Base-by-base conservation (phyloP, 2,113 vertebrate genomes). In the Fregetta grallaria region DNA sequence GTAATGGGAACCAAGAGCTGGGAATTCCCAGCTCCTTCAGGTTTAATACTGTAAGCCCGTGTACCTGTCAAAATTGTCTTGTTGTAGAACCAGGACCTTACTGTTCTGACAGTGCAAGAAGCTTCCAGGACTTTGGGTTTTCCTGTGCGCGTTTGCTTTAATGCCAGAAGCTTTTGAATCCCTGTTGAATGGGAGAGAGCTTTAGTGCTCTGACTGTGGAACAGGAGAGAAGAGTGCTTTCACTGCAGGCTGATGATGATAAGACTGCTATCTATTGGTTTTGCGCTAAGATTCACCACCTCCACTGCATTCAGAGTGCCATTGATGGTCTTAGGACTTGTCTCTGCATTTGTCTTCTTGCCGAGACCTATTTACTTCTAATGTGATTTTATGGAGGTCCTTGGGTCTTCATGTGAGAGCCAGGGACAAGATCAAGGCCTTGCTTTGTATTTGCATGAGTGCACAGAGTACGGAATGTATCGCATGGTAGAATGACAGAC, bases 211-310 rank as follows among this genome's bases (percentile, higher is more conserved):
- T 42, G 55, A 52, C 55, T 75, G 68, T 23, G 30, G 13, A 88
- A 58, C 7, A 34, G 59, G 45, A 87, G 61, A 67, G 50, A 16
- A 78, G 47, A 40, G 17, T 65, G 56, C 68, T 84, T 74, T 84
- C 8, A 6, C n/a, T 79, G 44, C 62, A 80, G 56, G n/a, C 68
- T 66, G 40, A 14, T 80, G 27, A 6, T 61, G n/a, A 44, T 34
- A 53, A 44, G 15, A 38, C 55, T 0, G 1, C 49, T 53, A 2
- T 29, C 30, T 70, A 9, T 21, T 59, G 38, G 0, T 42, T 75
- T 52, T 53, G 22, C 3, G 2, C 44, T 27, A 13, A 62, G 44
- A 40, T 78, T 83, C 38, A 30, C 49, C 55, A 20, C 55, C n/a
- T 63, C 38, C 11, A 2, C 58, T 42, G 53, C 36, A 15, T 68